A percentile compares a stretch with the other conserved stretches of the same genome.
Conservation (phyloP, 2,888 invertebrate species). For the Oconnorella tubifera region DNA sequence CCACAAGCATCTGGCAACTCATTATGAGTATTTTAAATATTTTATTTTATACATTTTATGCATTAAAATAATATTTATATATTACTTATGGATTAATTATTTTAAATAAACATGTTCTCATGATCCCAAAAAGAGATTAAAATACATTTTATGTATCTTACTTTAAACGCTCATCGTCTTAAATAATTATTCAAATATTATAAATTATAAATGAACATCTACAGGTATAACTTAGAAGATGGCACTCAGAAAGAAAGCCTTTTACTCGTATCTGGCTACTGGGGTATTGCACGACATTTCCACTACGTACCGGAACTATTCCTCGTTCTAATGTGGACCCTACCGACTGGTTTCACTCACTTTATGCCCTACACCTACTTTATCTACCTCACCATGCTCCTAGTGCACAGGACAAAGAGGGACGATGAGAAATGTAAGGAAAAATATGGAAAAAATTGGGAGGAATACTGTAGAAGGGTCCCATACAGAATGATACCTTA, state of each 20-base stretch:
- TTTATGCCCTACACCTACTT: constrained; percentile 60
- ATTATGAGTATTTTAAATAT: too few species aligned
- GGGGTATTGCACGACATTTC: constrained; percentile 63
- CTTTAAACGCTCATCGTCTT: too few species aligned
- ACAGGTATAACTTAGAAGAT: constrained; percentile 43
- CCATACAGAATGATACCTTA: constrained; percentile 61
- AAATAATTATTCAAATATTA: too few species aligned
- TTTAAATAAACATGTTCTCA: too few species aligned
- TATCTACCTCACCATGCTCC: constrained; percentile 57
- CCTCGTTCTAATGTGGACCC: constrained; percentile 59
- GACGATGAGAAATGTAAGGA: constrained; percentile 62
- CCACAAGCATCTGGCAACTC: too few species aligned
- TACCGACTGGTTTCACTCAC: constrained; percentile 56
- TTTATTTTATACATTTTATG: too few species aligned
- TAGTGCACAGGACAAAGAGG: constrained; percentile 60
- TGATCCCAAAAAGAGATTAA: too few species aligned
- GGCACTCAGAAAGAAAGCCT: constrained; percentile 50
- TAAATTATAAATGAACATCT: too few species aligned
- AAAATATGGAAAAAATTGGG: constrained; percentile 63
- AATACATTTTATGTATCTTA: too few species aligned
- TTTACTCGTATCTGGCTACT: constrained; percentile 61
- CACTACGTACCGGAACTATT: constrained; percentile 63
- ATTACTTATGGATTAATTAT: too few species aligned
- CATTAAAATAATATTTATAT: too few species aligned
- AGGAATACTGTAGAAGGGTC: constrained; percentile 60